Evolutionary conservation across 2,113 vertebrate genomes (phyloP).

Genomic region (Pardalotus punctatus): DNA sequence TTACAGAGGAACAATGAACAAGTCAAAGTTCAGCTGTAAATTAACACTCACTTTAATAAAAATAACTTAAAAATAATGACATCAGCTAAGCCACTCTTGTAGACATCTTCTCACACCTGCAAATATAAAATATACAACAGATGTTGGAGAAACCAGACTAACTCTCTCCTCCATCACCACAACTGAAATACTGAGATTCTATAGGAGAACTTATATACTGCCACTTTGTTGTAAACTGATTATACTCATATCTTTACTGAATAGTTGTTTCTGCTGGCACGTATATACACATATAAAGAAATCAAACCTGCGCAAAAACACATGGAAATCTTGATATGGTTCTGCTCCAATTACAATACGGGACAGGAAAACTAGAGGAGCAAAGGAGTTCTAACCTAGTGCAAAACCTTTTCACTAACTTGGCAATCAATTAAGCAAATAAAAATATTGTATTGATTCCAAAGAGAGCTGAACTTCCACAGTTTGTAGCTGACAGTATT

Average conservation of each 20-base stretch:
- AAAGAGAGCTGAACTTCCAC: slow-evolving; percentile 23
- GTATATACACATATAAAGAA: not conserved
- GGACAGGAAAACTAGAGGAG: slow-evolving; percentile 74
- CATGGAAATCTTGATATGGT: slow-evolving; percentile 60
- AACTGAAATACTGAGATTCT: not conserved
- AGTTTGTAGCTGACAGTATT: slow-evolving; percentile 27
- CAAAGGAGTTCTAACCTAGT: slow-evolving; percentile 64
- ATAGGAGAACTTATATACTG: not conserved
- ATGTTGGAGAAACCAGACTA: not conserved
- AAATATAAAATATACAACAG: slow-evolving; percentile 13
- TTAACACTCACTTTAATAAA: slow-evolving; percentile 35
- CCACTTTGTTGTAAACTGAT: not conserved
- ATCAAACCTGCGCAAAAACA: not conserved
- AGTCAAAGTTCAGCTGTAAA: slow-evolving; percentile 1
- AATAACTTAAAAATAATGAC: not conserved
- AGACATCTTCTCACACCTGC: slow-evolving; percentile 27
- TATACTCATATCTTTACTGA: not conserved
- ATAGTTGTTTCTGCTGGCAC: not conserved
- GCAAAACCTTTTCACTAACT: slow-evolving; percentile 34
- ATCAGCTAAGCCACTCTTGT: not conserved
- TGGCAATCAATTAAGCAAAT: slow-evolving; percentile 29
- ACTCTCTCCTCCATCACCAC: accelerated
- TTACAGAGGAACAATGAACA: not conserved
- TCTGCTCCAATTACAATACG: slow-evolving; percentile 75
- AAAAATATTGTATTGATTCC: slow-evolving; percentile 42